Base-by-base conservation (phyloP, 2,797 vertebrate genomes). In the Pogonophryne albipinna region DNA sequence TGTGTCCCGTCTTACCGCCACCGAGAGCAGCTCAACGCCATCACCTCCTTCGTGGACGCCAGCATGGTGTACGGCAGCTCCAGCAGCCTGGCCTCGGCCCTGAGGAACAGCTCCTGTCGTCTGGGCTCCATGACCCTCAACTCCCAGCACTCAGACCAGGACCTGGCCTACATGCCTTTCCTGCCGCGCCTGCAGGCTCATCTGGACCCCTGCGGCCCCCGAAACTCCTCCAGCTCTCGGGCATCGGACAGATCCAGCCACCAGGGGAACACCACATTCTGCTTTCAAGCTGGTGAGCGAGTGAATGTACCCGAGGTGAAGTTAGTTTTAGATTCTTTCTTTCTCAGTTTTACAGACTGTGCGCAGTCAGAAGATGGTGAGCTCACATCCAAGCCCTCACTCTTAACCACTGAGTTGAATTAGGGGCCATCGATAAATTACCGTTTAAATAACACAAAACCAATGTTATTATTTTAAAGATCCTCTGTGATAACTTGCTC, bases 31-130 rank as follows among this genome's bases (percentile, higher is more conserved):
- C 93, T 96, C 45, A 96, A 96, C 4, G 94, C 94, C 90, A 95
- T 96, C 91, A 96, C 94, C 15, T 95, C 95, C 23, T 96, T 94
- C 38, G 92, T 96, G 14, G 95, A 96, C 3, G 95, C 93, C 86
- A 96, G 94, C 16, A 95, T 95, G 95, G 94, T 96, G 51, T 96
- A 96, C 6, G 94, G 95, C 52, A 96, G 96, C 85, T 93, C 94
- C 6, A 17, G 79, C 8, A 27, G 44, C 1, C 77, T 94, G 27
- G 94, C 93, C n/a, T 70, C 34, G 0, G 75, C 79, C 15, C 92
- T 96, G 45, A 92, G 94, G 7, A 94, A 95, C 86, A 86, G 50
- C 44, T 94, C 93, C 10, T 95, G 88, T 6, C 79, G 87, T 14
- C 69, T 92, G 19, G 95, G 95, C 60, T 83, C 89, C 0, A 93